Base-by-base conservation (phyloP, 2,797 vertebrate genomes). In the Anguilla megastoma region DNA sequence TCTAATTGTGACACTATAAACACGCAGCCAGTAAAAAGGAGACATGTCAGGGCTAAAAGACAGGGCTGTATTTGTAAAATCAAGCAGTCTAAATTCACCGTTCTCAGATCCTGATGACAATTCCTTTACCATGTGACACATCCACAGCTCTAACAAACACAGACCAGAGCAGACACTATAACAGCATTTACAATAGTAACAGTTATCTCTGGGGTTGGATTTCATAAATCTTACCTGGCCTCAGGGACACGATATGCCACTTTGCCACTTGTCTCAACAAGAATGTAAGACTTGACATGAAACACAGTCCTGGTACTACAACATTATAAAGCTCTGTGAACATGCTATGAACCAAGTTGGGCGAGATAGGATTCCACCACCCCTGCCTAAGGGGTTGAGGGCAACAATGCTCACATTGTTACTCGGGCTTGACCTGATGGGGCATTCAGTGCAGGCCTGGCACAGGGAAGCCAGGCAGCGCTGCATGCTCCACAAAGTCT, bases 401-500 rank as follows among this genome's bases (percentile, higher is more conserved):
- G 45, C 50, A 54, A 87, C 87, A 87, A 87, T 84, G 60, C 56
- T 1, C n/a, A 21, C 36, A 87, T 71, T 87, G 87, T 87, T 84
- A 60, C 10, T 3, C 36, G 2, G 60, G 41, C 60, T 69, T 52
- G 80, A 84, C 60, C 58, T 83, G 74, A 33, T 50, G 33, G 56
- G 50, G 50, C 14, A 56, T 76, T 87, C 27, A 84, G 58, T 69
- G 33, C 30, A 84, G 86, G 79, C 88, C 87, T 87, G 85, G 84
- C 87, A 86, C 21, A 82, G 41, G 86, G 90, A 89, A 91, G 90
- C 87, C 90, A 88, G 52, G 33, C 14, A 21, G 4, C 24, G 24
- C 30, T 88, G 48, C 50, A 12, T 86, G 54, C 6, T 56, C 63
- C 4, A 85, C 71, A 80, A 85, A 79, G 71, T 71, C n/a, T 60